Conservation (phyloP, 2,113 vertebrate genomes). For the Anhinga rufa region DNA sequence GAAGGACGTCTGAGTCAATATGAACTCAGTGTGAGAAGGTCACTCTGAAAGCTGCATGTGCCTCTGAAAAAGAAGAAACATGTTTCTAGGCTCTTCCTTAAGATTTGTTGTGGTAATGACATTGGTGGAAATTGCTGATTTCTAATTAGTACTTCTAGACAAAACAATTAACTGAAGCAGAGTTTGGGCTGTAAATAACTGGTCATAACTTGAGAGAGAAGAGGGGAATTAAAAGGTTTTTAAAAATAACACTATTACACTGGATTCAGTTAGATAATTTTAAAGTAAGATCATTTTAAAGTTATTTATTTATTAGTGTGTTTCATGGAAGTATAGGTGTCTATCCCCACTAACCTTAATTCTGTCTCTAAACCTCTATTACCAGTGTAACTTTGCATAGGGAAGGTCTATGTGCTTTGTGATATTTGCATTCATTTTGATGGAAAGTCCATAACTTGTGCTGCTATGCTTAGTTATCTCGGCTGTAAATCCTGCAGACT, state of each 20-base stretch:
- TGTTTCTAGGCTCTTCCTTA: background rate
- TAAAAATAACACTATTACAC: background rate
- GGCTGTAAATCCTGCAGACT: background rate
- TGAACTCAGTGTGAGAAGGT: background rate
- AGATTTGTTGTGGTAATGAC: background rate
- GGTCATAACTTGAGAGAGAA: background rate
- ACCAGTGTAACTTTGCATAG: background rate
- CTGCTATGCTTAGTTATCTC: background rate
- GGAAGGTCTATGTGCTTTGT: background rate
- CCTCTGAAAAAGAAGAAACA: background rate
- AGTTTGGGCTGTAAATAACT: background rate
- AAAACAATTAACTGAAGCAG: background rate
- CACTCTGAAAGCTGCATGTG: background rate
- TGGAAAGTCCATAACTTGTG: background rate
- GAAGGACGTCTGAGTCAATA: background rate
- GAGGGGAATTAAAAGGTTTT: background rate
- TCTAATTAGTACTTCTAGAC: conserved; percentile 4
- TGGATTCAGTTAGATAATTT: background rate
- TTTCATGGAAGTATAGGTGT: background rate
- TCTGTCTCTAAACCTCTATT: background rate
- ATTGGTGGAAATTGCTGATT: background rate
- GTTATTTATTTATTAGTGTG: background rate
- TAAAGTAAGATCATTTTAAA: background rate
- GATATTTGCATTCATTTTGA: background rate
- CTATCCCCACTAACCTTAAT: background rate